Percentiles rank a stretch among this genome's conserved stretches.
These are phyloP conservation scores for Parnassius orleans DNA, from an alignment of 2,888 invertebrate species.

Conservation along the genomic window DNA sequence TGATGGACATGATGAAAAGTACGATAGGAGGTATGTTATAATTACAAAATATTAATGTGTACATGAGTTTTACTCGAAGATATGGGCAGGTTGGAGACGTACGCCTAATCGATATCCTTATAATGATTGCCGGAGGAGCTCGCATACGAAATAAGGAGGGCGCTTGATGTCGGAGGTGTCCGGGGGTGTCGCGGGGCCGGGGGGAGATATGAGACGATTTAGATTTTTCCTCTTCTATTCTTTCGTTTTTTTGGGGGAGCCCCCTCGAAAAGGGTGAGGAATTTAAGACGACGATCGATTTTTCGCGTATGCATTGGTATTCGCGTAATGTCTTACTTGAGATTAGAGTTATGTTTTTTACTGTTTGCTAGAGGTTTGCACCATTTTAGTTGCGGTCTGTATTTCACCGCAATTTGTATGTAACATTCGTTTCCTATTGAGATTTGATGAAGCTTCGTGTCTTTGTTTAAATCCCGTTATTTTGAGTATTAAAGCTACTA, in stretches of 20 bases:
- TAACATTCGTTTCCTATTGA: neutral
- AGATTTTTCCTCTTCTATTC: constrained; percentile 81
- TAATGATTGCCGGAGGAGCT: constrained; percentile 81
- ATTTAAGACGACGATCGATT: constrained; percentile 81
- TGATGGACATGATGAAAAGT: too few relatives aligned
- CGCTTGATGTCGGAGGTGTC: constrained; percentile 75
- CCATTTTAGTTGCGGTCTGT: constrained; percentile 7
- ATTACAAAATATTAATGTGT: constrained; percentile 43
- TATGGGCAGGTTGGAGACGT: constrained; percentile 77
- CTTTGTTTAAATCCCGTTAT: neutral
- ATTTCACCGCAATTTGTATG: constrained; percentile 6
- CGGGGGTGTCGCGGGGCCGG: constrained; percentile 53
- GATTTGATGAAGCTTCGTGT: neutral
- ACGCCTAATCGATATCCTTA: constrained; percentile 81
- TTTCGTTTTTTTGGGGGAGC: constrained; percentile 80
- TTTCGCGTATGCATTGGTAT: constrained; percentile 81
- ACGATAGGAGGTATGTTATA: neutral
- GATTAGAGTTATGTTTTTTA: constrained; percentile 75
- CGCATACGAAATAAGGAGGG: constrained; percentile 82
- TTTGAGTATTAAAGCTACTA: neutral
- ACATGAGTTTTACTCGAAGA: constrained; percentile 69
- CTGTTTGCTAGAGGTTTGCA: constrained; percentile 41
- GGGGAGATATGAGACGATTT: constrained; percentile 81
- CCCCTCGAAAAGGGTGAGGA: constrained; percentile 81
- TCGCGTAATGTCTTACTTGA: constrained; percentile 79